Evolutionary conservation across 2,797 vertebrate genomes (phyloP).

Genomic region (Poeciliopsis turneri): DNA sequence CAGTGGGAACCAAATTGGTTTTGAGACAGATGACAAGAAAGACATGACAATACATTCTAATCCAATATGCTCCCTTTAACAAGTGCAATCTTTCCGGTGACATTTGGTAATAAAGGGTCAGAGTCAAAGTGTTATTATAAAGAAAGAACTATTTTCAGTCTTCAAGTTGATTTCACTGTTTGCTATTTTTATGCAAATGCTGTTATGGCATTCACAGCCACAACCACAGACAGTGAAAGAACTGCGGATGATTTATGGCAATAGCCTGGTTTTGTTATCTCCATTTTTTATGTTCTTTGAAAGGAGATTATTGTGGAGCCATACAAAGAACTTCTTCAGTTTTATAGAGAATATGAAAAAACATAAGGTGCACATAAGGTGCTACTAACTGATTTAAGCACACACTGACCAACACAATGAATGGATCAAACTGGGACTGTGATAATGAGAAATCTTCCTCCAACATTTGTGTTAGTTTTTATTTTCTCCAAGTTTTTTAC

Average conservation of each 20-base stretch:
- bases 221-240: conserved; percentile 37
- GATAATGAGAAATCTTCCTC: conserved; percentile 12
- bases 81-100: conserved; percentile 7
- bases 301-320: conserved; percentile 22
- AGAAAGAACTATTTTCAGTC: background rate
- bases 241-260: conserved; percentile 41
- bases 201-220: conserved; percentile 25
- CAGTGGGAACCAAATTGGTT: conserved; percentile 65
- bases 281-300: conserved; percentile 32
- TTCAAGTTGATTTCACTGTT: conserved; percentile 24
- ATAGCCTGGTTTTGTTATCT: conserved; percentile 25
- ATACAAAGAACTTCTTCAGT: background rate
- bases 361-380: background rate
- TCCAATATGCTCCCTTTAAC: conserved; percentile 30
- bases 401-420: background rate
- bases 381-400: background rate
- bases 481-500: background rate
- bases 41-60: conserved; percentile 68
- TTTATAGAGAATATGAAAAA: background rate
- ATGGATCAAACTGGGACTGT: background rate
- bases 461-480: background rate
- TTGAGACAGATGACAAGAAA: conserved; percentile 47
- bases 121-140: conserved; percentile 7
- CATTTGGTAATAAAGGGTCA: background rate
- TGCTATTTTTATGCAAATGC: conserved; percentile 29